Evolutionary conservation across 2,888 invertebrate genomes (phyloP), one percentile per base, ranked within the genome.

Genomic region (Opisthograptis luteolata): DNA sequence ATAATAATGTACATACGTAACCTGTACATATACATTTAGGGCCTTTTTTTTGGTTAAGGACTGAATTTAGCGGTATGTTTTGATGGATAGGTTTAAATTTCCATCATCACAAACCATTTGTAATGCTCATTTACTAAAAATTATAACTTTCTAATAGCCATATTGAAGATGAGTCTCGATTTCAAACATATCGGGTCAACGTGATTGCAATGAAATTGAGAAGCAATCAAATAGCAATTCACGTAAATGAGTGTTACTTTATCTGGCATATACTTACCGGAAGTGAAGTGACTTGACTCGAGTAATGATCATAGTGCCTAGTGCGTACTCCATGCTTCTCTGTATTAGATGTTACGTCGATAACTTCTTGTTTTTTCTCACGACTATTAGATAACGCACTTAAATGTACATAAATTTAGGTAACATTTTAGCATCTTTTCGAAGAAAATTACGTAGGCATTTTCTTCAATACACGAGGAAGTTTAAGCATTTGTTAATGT

Each of bases 321-420:
- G 42, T 48, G 59, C 64, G 54, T 64, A 63, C 59, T 54, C 54
- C 40, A 50, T 36, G 47, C 54, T 53, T 62, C 41, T 48, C 47
- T 28, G 27, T 31, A 8, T 6, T 13, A 24, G 34, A 37, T 46
- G 39, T 77, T 78, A 71, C 70, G 69, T 73, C 61, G 57, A 64
- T 58, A 60, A 62, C 65, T 68, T 60, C 60, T 62, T 66, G 57
- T 64, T 65, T 70, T 69, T 77, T 79, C 79, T 72, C 79, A 80
- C 74, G 73, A 61, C 48, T 42, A 60, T 80, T 78, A 69, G 66
- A 61, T 73, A 79, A 79, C 64, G 15, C 20, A 39, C 39, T 31
- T 36, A 22, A 31, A 28, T 7, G 17, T 14, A 40, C 13, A 39
- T 25, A 20, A 15, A 31, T 32, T 8, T 12, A 12, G 15, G 1